phyloP scores from a whole-genome alignment of 2,888 invertebrate genomes.

The Disparrhopalites patrizii region DNA sequence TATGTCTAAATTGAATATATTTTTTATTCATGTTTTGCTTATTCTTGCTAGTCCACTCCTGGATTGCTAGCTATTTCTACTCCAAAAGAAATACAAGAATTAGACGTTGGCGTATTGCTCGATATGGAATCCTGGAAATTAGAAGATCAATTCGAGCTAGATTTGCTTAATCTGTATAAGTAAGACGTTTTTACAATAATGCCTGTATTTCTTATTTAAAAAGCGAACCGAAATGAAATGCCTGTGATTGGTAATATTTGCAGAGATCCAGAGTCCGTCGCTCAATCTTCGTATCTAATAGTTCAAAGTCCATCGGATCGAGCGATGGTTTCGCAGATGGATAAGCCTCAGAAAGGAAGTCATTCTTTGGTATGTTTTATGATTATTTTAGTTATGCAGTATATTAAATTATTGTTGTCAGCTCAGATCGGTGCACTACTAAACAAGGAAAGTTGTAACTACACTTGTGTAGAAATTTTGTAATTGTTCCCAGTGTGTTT shows the following conservation, averaged over 20 bases:
- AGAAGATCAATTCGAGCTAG: constrained; percentile 95
- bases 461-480: too few species aligned
- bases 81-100: constrained; percentile 93
- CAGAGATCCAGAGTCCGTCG: constrained; percentile 67
- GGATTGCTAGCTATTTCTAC: constrained; percentile 89
- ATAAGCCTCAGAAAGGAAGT: constrained; percentile 49
- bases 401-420: constrained; percentile 1
- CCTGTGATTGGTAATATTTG: neutral
- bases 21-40: neutral
- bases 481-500: too few species aligned
- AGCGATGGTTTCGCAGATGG: constrained; percentile 55
- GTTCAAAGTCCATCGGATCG: constrained; percentile 70
- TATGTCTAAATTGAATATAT: constrained; percentile 1
- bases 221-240: neutral
- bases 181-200: constrained; percentile 28
- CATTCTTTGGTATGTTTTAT: constrained; percentile 66
- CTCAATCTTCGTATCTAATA: constrained; percentile 81
- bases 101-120: constrained; percentile 89
- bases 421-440: too few species aligned
- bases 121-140: constrained; percentile 83
- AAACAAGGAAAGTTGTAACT: too few species aligned
- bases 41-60: constrained; percentile 61
- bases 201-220: neutral
- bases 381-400: neutral
- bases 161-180: constrained; percentile 76